These are phyloP conservation scores for Sycophaga agraensis DNA, from an alignment of 1,140 invertebrate genomes.

Conservation along the genomic window DNA sequence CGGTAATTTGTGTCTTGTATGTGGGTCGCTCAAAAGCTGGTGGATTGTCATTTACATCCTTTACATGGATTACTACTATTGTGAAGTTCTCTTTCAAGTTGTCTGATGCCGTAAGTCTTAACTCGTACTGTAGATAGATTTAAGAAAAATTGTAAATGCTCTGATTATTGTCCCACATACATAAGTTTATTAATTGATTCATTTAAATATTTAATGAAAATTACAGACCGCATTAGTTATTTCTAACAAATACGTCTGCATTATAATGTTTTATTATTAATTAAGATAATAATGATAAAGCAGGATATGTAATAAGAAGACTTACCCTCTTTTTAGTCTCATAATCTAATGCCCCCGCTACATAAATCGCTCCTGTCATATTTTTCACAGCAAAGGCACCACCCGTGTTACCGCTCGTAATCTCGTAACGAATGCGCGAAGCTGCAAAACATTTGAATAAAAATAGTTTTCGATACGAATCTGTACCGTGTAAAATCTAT, in stretches of 20 bases:
- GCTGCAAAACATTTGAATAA: too few relatives aligned
- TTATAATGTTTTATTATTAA: too few relatives aligned
- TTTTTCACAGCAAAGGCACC: slow-evolving; percentile 97
- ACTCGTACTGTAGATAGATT: slow-evolving; percentile 79
- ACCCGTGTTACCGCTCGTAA: slow-evolving; percentile 97
- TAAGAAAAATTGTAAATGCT: too few relatives aligned
- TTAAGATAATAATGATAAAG: too few relatives aligned
- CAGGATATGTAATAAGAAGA: too few relatives aligned
- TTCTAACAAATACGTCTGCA: too few relatives aligned
- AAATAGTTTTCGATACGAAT: too few relatives aligned
- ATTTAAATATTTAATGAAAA: too few relatives aligned
- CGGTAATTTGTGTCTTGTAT: slow-evolving; percentile 92
- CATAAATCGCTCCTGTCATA: slow-evolving; percentile 96
- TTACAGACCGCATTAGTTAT: too few relatives aligned
- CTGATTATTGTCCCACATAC: too few relatives aligned
- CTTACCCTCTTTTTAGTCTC: slow-evolving; percentile 85
- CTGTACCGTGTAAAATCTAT: background rate
- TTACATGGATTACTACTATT: slow-evolving; percentile 92
- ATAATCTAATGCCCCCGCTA: slow-evolving; percentile 90
- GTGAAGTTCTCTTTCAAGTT: slow-evolving; percentile 96
- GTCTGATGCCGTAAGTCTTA: slow-evolving; percentile 89
- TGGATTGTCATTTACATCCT: slow-evolving; percentile 90
- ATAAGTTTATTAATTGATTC: too few relatives aligned
- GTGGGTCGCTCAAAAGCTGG: slow-evolving; percentile 90
- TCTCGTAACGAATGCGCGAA: slow-evolving; percentile 97